Base-by-base conservation (phyloP, 2,888 invertebrate species). In the Apotomis capreana region DNA sequence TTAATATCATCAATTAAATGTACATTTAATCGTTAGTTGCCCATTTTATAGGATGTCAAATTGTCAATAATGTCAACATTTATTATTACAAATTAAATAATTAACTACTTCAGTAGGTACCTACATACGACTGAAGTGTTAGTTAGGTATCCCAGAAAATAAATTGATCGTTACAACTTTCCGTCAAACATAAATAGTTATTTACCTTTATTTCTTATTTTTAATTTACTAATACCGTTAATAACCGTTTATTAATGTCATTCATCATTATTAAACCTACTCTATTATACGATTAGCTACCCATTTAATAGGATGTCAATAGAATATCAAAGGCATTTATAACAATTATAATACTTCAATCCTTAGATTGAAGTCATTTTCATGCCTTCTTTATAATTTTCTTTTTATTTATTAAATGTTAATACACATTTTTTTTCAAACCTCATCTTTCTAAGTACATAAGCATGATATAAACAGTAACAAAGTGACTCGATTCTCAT, bases 301-400 rank as follows among this genome's bases (percentile, higher is more conserved):
- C 55, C 36, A 65, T 65, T 65, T 46, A 5, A 65, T 57, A 57
- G 26, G 55, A 46, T 57, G 26, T 64, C 44, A 44, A 55, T 49
- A 49, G 49, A 49, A 49, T 10, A 10, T 49, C 49, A 9, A 49
- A 49, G 49, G 49, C 49, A 49, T 49, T 49, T 49, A 49, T 49
- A 49, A n/a, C 55, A 54, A 65, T 57, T 57, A 65, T 44, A 55
- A 65, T 26, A 65, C 55, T 12, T 46, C n/a, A 64, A 55, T 65
- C 46, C 46, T 55, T 44, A 55, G 15, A 13, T 36, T n/a, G 26
- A 55, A 65, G 54, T 54, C 40, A 54, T 55, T 40, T 40, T 5
- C 40, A 40, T 40, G 5, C 6, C 40, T 0, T 65, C 64, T 65
- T 65, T 65, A 46, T 6, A 65, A 65, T 65, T 65, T 55, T 55